Evolutionary conservation across 2,113 vertebrate genomes (phyloP), one percentile per base, ranked within the genome.

Genomic region (Platichthys flesus): DNA sequence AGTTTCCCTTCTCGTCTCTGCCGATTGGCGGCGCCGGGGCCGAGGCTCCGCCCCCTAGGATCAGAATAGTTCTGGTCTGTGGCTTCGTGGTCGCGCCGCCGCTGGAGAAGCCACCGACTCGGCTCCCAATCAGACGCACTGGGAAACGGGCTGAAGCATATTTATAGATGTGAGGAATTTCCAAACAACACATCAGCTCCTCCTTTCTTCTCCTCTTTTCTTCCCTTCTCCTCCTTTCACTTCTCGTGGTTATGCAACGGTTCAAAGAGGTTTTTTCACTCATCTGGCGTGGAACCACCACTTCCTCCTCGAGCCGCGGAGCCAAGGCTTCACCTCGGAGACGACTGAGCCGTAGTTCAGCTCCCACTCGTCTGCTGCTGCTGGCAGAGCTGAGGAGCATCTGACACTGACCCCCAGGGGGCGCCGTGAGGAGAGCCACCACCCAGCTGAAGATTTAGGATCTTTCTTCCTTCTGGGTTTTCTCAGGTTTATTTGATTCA

Each of bases 141-240:
- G 89, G 79, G 86, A 90, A 90, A 35, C 64, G 42, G 78, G 40
- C 76, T 0, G 54, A 3, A 2, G 55, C 9, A 1, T 90, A 90
- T 90, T 87, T 92, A 88, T 90, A 90, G 88, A 77, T 13, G 6
- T 6, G 15, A 76, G 79, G 81, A 88, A 90, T 88, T 77, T 79
- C 35, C 65, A 55, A 73, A 82, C 78, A 75, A 69, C 76, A 69
- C 64, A 61, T 64, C 58, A 31, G 67, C 61, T 5, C 18, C 7
- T 8, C 42, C 5, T 16, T 51, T 51, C 47, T 51, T 18, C 47
- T 18, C 47, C 47, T 49, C 47, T 13, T 13, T 42, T 42, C 40
- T 42, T 7, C 26, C 61, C 12, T n/a, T 6, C 3, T 45, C 61
- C 75, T 14, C 1, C 56, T 49, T 66, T 47, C 15, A 52, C 18